Evolutionary conservation across 2,888 invertebrate genomes (phyloP).

Genomic region (Drosophila percnosoma): DNA sequence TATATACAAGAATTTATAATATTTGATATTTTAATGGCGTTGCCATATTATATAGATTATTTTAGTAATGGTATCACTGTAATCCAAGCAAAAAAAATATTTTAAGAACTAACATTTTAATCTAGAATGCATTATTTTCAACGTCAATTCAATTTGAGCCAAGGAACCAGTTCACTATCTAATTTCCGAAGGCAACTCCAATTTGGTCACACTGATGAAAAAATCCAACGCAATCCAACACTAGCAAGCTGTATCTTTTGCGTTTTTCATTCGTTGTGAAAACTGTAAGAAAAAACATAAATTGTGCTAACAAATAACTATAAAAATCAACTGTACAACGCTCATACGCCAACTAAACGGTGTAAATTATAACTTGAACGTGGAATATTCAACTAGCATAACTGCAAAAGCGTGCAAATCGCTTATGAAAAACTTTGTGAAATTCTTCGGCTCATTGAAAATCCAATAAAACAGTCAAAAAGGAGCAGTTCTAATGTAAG

Average conservation of each 20-base stretch:
- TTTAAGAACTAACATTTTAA: neutral
- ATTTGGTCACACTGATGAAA: neutral
- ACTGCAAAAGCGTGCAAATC: neutral
- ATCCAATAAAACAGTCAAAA: conserved; percentile 4
- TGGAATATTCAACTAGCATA: neutral
- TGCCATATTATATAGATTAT: too few species aligned
- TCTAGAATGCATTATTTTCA: neutral
- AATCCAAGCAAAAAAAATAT: neutral
- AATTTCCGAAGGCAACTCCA: neutral
- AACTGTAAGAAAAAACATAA: conserved; percentile 28
- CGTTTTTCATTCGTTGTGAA: conserved; percentile 35
- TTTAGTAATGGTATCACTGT: neutral
- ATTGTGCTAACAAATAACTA: conserved; percentile 13
- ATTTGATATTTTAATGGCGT: too few species aligned
- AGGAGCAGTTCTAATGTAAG: conserved; percentile 30
- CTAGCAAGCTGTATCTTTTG: conserved; percentile 37
- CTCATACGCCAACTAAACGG: neutral
- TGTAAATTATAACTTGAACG: conserved; percentile 25
- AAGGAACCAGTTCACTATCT: neutral
- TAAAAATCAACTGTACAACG: neutral
- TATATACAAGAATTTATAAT: neutral
- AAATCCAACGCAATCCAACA: neutral
- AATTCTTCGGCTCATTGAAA: conserved; percentile 14
- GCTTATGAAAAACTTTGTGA: conserved; percentile 14
- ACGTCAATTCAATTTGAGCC: neutral